A percentile compares a stretch with the other conserved stretches of the same genome.
Evolutionary conservation across 2,888 invertebrate species (phyloP).

Genomic region (Drosophila falleni): DNA sequence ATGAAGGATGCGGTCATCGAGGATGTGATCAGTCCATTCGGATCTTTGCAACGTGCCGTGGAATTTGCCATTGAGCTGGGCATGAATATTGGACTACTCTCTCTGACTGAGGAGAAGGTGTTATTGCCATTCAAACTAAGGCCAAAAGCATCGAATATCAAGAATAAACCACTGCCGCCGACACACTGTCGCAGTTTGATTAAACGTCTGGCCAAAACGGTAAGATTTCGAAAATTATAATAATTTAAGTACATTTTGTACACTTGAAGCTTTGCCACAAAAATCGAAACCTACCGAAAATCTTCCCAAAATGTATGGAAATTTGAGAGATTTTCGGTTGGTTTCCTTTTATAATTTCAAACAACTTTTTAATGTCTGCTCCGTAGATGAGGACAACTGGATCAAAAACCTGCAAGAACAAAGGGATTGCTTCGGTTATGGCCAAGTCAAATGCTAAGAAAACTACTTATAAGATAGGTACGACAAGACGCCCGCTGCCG

Average conservation of each 20-base stretch:
- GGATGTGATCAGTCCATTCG: conserved; percentile 27
- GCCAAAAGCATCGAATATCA: too few relatives aligned
- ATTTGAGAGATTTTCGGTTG: too few relatives aligned
- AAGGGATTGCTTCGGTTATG: background rate
- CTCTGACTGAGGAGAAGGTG: conserved; percentile 6
- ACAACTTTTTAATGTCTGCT: background rate
- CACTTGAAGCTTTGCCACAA: too few relatives aligned
- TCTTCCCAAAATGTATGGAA: too few relatives aligned
- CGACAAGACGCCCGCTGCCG: background rate
- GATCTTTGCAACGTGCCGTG: conserved; percentile 37
- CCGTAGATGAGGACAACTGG: background rate
- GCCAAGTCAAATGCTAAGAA: background rate
- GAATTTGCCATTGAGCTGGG: conserved; percentile 50
- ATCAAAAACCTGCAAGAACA: too few relatives aligned
- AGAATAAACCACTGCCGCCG: background rate
- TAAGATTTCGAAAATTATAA: background rate
- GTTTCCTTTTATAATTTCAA: too few relatives aligned
- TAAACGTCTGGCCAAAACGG: conserved; percentile 10
- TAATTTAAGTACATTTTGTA: too few relatives aligned
- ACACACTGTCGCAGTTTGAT: background rate
- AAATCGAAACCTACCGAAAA: too few relatives aligned
- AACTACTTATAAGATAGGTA: background rate
- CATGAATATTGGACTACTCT: conserved; percentile 54
- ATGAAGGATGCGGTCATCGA: conserved; percentile 31
- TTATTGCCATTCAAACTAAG: conserved; percentile 18